Conservation (phyloP, 2,797 vertebrate genomes). For the Xenopus petersii region DNA sequence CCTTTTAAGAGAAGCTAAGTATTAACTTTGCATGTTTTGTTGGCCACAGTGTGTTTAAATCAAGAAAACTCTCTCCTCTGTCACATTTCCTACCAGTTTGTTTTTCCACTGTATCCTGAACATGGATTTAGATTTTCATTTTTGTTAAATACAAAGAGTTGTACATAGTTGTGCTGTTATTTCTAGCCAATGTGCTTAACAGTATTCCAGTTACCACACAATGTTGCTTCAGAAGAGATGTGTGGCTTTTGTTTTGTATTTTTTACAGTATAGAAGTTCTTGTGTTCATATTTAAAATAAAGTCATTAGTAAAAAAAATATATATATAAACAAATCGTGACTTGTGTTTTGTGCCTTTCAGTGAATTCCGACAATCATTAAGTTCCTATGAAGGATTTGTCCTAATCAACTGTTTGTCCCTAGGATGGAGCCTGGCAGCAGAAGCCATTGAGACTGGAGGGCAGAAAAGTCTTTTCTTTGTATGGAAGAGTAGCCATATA, state of each 20-base stretch:
- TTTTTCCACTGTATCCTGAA: slow-evolving; percentile 63
- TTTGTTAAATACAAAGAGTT: slow-evolving; percentile 72
- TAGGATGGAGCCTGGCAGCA: no score
- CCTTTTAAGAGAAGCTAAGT: slow-evolving; percentile 64
- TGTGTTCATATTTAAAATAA: slow-evolving; percentile 88
- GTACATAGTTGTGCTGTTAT: slow-evolving; percentile 74
- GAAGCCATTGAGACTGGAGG: no score
- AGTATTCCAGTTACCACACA: slow-evolving; percentile 72
- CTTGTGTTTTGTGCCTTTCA: no score
- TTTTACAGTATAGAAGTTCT: slow-evolving; percentile 77
- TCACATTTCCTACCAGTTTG: slow-evolving; percentile 56
- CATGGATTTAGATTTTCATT: slow-evolving; percentile 66
- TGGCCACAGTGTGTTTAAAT: slow-evolving; percentile 52
- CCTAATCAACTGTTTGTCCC: no score
- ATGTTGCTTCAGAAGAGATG: slow-evolving; percentile 70
- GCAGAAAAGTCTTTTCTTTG: no score
- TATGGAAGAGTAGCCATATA: no score
- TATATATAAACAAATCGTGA: no score
- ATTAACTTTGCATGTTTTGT: slow-evolving; percentile 69
- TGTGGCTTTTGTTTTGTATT: slow-evolving; percentile 82
- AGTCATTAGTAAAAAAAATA: slow-evolving; percentile 73
- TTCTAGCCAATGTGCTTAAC: slow-evolving; percentile 73
- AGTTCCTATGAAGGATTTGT: no score
- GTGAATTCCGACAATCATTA: no score
- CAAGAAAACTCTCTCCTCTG: slow-evolving; percentile 58